Base-by-base conservation (phyloP, 2,888 invertebrate genomes). In the Hydrotaea diabolus region DNA sequence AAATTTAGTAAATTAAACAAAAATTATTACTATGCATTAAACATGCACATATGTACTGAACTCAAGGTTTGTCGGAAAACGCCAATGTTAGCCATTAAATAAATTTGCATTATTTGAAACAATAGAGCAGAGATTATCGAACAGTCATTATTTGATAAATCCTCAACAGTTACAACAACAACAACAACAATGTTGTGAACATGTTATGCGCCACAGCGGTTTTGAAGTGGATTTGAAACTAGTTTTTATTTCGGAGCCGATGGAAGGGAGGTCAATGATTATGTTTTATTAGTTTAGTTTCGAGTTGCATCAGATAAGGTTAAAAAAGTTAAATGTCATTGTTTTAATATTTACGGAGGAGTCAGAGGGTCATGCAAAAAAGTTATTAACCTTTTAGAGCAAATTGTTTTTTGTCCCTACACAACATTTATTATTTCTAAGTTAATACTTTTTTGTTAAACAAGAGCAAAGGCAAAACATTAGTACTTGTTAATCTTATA, bases 1-100 rank as follows among this genome's bases (percentile, higher is more conserved):
- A 82, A 82, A 82, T 77, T 85, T 85, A 77, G 59, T 71, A 77
- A 82, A 85, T 85, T 79, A 82, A 85, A 85, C 74, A 74, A 82
- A 85, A 31, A 82, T 80, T 82, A 77, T 82, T 77, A 46, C 62
- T 26, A 59, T 13, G 49, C 49, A 49, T 49, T 4, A 15, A 49
- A 49, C 2, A 49, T 59, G 59, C 1, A 11, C 39, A 11, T 39
- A 15, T 72, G 31, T 15, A 43, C 71, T 62, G 26, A 49, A 23
- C 21, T 71, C 2, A 9, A n/a, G n/a, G 59, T 59, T n/a, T 15
- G n/a, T n/a, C n/a, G 49, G 43, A 13, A 43, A 8, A 43, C 13
- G 49, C 4, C 49, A 49, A n/a, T 49, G n/a, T 49, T 49, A 5
- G 31, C 31, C 62, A 31, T 62, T 62, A 31, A 31, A 62, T 62